Base-by-base conservation (phyloP, 1,140 invertebrate genomes). In the Antheraea pernyi region DNA sequence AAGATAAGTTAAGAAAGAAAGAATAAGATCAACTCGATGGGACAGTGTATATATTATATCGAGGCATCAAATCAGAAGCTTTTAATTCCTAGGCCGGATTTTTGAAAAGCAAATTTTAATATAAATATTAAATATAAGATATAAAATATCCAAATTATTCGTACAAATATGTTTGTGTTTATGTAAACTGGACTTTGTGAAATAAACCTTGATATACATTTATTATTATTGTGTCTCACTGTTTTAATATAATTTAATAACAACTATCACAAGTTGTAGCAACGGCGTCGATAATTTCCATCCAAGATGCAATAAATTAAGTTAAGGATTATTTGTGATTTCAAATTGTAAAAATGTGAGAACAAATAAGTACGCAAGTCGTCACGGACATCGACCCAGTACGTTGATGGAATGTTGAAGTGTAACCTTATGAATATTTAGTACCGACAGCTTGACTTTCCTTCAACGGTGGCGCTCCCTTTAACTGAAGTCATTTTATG, bases 381-480 rank as follows among this genome's bases (percentile, higher is more conserved):
- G 59, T 60, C 60, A 67, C 74, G 76, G 85, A 65, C 84, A 80
- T 80, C 80, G 85, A 80, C 86, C 83, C 75, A 67, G 69, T 77
- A 74, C 84, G 78, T 77, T 53, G 65, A 76, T 76, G 74, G 84
- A 83, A 88, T 86, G 81, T 85, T 75, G 72, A 84, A 67, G 30
- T 62, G 66, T 74, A 74, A 80, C 76, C 76, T 86, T 80, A 91
- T 88, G 85, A 87, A 86, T 88, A 89, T 91, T 79, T 71, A 79
- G 65, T 62, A 39, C 68, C 68, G 68, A 61, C 69, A 22, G 73
- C 69, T 76, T 77, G 66, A 84, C 84, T 84, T 85, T 83, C 84
- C 81, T 80, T 83, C 72, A 80, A 74, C 71, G 71, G 72, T 70
- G 66, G 74, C 75, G 67, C 74, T 81, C 80, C 73, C 72, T 82